phyloP scores from a whole-genome alignment of 1,140 invertebrate genomes.

The Colletes gigas region DNA sequence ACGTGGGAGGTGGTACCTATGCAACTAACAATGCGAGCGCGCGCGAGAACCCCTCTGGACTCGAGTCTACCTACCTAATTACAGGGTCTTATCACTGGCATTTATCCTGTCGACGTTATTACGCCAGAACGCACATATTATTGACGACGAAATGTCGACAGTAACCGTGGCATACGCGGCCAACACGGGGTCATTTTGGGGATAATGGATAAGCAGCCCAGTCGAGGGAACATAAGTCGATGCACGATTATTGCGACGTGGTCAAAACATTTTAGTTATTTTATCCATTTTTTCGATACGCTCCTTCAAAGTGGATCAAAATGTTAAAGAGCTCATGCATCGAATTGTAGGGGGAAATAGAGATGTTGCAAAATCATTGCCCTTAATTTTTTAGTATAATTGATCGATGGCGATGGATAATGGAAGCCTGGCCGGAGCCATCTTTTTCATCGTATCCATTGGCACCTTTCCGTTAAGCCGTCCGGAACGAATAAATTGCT shows the following conservation, averaged over 20 bases:
- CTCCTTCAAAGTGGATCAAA: background rate
- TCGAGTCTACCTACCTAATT: conserved; percentile 51
- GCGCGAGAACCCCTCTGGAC: conserved; percentile 17
- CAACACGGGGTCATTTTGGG: conserved; percentile 28
- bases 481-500: conserved; percentile 36
- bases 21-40: conserved; percentile 19
- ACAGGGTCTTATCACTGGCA: conserved; percentile 54
- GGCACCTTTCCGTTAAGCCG: conserved; percentile 20
- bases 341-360: background rate
- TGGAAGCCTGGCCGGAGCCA: background rate
- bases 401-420: conserved; percentile 53
- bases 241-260: too few relatives aligned
- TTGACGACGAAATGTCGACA: conserved; percentile 29
- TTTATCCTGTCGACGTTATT: conserved; percentile 52
- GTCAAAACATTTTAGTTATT: too few relatives aligned
- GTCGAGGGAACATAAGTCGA: background rate
- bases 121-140: conserved; percentile 9
- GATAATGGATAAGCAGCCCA: background rate
- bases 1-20: conserved; percentile 40
- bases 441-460: conserved; percentile 19
- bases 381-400: conserved; percentile 62
- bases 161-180: conserved; percentile 1
- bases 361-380: conserved; percentile 69
- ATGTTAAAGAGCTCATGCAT: conserved; percentile 24
- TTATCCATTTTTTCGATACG: too few relatives aligned